phyloP scores from a whole-genome alignment of 2,113 vertebrate genomes.

The Galemys pyrenaicus region DNA sequence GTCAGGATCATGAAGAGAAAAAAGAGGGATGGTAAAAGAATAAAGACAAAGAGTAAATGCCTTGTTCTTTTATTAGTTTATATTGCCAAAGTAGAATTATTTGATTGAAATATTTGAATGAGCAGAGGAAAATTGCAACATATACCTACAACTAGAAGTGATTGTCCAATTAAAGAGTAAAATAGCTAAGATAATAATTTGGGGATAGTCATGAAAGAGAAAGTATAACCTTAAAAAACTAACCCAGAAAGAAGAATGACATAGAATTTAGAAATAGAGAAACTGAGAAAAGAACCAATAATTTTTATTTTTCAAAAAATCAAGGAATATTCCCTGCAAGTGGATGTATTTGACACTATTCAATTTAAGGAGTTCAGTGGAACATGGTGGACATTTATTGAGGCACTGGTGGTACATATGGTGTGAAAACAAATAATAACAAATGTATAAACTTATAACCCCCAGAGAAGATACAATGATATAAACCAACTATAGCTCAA shows the following conservation, averaged over 20 bases:
- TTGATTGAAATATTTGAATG: not conserved
- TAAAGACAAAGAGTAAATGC: not conserved
- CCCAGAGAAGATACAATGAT: not conserved
- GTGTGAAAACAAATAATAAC: too few relatives aligned
- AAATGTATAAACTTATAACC: too few relatives aligned
- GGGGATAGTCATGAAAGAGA: not conserved
- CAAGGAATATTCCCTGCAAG: not conserved
- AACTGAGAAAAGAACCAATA: not conserved
- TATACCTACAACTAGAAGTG: not conserved
- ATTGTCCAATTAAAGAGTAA: not conserved
- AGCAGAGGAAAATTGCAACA: not conserved
- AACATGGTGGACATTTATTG: too few relatives aligned
- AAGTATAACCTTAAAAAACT: not conserved
- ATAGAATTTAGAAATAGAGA: not conserved
- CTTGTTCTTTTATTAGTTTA: not conserved
- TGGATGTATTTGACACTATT: not conserved
- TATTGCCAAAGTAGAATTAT: not conserved
- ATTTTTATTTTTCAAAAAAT: not conserved
- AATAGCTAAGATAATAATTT: not conserved
- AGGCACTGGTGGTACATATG: too few relatives aligned
- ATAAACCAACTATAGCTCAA: too few relatives aligned
- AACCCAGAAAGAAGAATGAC: not conserved
- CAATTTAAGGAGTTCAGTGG: too few relatives aligned
- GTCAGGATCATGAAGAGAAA: not conserved
- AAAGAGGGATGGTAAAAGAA: too few relatives aligned